Conservation (phyloP, 1,140 invertebrate genomes). For the Bombus difficillimus region DNA sequence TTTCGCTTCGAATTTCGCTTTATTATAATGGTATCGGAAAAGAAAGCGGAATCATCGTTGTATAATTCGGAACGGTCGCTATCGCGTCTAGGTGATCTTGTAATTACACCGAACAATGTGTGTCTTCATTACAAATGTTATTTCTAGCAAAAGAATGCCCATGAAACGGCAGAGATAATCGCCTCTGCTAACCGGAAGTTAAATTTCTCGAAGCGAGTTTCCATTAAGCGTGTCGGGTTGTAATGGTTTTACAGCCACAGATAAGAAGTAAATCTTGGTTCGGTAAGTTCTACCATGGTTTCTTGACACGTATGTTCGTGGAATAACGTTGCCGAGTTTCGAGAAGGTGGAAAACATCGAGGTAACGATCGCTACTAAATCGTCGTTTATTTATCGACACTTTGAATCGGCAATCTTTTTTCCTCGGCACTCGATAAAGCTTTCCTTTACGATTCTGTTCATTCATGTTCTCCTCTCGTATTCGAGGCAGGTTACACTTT, state of each 20-base stretch:
- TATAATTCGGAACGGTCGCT: not conserved
- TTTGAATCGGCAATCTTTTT: not conserved
- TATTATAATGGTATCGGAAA: not conserved
- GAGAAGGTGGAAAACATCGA: not conserved
- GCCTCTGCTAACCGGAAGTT: conserved; percentile 23
- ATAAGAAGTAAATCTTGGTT: conserved; percentile 59
- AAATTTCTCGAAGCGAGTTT: conserved; percentile 47
- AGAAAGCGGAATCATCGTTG: not conserved
- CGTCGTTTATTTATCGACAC: not conserved
- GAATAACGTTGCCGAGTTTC: not conserved
- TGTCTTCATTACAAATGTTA: not conserved
- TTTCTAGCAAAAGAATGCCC: not conserved
- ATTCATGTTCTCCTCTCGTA: not conserved
- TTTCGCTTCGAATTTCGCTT: not conserved
- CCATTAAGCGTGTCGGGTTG: conserved; percentile 45
- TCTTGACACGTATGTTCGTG: conserved; percentile 10
- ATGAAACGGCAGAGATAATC: conserved; percentile 16
- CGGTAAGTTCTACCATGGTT: conserved; percentile 15
- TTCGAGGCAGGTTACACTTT: conserved; percentile 6
- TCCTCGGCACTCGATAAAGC: not conserved
- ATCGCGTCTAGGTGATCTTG: not conserved
- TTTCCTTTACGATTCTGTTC: conserved; percentile 9
- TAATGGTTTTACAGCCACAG: conserved; percentile 50
- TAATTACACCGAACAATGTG: not conserved
- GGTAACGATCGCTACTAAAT: not conserved